Evolutionary conservation across 1,140 invertebrate species (phyloP).

Genomic region (Calliphora vicina): DNA sequence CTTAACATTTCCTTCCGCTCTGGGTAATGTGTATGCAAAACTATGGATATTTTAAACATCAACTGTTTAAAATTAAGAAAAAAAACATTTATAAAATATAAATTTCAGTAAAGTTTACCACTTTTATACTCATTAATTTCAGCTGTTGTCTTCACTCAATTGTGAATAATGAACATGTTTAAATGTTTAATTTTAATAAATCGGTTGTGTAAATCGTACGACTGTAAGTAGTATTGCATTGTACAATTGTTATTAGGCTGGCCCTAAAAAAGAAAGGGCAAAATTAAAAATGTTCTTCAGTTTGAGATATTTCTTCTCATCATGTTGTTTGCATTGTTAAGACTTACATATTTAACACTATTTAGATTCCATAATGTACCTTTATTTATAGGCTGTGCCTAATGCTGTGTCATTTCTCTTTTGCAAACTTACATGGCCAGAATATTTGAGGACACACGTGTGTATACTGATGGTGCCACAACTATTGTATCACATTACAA

Average conservation of each 20-base stretch:
- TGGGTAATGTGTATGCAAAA: no score
- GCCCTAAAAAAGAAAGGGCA: no score
- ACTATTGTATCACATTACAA: background rate
- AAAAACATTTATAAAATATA: no score
- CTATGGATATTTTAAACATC: background rate
- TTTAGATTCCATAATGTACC: background rate
- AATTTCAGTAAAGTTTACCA: no score
- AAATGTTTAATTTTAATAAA: background rate
- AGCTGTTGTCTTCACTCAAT: background rate
- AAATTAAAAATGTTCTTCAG: no score
- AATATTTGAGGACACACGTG: background rate
- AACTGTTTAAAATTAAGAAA: no score
- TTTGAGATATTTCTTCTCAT: no score
- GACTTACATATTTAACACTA: background rate
- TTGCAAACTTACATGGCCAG: background rate
- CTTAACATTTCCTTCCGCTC: background rate
- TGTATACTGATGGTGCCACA: background rate
- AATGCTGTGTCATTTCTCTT: no score
- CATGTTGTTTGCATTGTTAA: background rate
- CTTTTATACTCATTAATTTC: background rate
- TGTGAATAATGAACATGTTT: slow-evolving; percentile 9
- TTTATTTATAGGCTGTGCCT: no score
- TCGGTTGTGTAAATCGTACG: background rate
- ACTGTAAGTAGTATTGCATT: background rate
- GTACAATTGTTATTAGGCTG: background rate